Conservation (phyloP, 2,797 vertebrate genomes). For the Heteromormyrus szaboi region DNA sequence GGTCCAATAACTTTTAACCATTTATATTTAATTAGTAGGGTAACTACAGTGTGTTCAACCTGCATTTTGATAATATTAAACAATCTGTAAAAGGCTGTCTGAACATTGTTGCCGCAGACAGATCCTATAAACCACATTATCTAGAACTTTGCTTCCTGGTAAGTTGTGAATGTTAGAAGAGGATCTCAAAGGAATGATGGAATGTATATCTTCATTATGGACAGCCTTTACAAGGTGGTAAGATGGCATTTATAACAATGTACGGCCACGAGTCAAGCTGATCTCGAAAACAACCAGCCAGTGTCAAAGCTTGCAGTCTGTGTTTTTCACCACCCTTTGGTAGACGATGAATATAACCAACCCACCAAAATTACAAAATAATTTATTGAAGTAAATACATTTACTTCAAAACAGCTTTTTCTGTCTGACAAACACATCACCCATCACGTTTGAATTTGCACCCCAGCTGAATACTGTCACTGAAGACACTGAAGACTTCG, state of each 20-base stretch:
- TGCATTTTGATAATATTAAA: background rate
- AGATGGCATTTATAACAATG: background rate
- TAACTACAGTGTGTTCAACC: slow-evolving; percentile 3
- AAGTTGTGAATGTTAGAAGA: background rate
- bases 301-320: background rate
- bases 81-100: background rate
- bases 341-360: background rate
- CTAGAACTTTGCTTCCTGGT: background rate
- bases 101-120: background rate
- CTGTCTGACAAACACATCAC: background rate
- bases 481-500: background rate
- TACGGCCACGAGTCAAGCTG: background rate
- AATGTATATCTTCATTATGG: background rate
- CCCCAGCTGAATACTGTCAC: background rate
- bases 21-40: background rate
- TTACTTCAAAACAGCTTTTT: background rate
- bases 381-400: background rate
- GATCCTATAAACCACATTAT: background rate
- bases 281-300: background rate
- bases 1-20: background rate
- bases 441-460: background rate
- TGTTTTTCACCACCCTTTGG: background rate
- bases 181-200: background rate
- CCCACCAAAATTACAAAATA: background rate
- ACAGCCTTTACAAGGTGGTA: background rate